These are phyloP conservation scores for Enoplolaimus lenunculus DNA, from an alignment of 2,888 invertebrate species.

Conservation along the genomic window DNA sequence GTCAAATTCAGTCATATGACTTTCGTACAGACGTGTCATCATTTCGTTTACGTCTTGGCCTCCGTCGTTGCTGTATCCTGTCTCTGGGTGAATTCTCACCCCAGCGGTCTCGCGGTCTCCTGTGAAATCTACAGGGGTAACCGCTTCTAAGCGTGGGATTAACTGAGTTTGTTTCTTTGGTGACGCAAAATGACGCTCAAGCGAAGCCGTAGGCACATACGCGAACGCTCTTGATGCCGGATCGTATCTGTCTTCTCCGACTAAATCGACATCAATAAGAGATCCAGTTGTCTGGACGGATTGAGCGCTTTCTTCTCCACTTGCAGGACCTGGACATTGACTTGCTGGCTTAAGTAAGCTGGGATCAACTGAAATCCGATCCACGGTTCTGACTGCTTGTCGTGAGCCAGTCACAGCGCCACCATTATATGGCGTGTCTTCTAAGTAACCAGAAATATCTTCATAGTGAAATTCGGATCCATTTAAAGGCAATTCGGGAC, in stretches of 20 bases:
- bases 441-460: background rate
- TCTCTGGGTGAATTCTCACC: too few relatives aligned
- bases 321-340: background rate
- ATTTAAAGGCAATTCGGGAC: background rate
- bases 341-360: too few relatives aligned
- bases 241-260: constrained; percentile 37
- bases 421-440: background rate
- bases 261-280: constrained; percentile 35
- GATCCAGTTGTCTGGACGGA: background rate
- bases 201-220: constrained; percentile 37
- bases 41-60: too few relatives aligned
- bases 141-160: constrained; percentile 20
- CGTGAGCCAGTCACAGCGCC: background rate
- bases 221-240: constrained; percentile 38
- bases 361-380: too few relatives aligned
- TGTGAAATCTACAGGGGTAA: too few relatives aligned
- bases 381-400: too few relatives aligned
- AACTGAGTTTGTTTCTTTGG: constrained; percentile 28
- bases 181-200: constrained; percentile 33
- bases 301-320: too few relatives aligned
- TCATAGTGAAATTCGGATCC: background rate
- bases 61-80: too few relatives aligned
- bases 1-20: too few relatives aligned
- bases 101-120: too few relatives aligned
- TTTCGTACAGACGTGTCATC: too few relatives aligned